Evolutionary conservation across 1,140 invertebrate genomes (phyloP).

Genomic region (Mya arenaria): DNA sequence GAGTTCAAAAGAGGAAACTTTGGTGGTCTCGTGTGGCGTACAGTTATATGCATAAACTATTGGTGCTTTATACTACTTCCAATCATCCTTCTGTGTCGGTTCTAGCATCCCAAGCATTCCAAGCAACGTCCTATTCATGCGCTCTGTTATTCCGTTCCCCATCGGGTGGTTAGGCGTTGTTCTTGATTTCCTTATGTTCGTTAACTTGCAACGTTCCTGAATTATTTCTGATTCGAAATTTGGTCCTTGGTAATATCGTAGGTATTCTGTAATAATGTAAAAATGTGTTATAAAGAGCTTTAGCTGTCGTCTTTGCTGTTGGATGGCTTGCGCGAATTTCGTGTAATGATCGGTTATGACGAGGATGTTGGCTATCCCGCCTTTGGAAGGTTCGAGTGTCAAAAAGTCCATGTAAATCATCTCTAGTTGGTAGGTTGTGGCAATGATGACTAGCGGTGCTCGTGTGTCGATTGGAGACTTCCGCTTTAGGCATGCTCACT

Average conservation of each 20-base stretch:
- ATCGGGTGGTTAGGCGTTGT: constrained; percentile 25
- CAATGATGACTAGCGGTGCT: constrained; percentile 19
- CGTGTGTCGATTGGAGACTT: constrained; percentile 11
- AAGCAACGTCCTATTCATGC: constrained; percentile 49
- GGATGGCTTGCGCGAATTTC: constrained; percentile 51
- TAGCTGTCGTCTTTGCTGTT: constrained; percentile 44
- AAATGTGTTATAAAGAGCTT: constrained; percentile 39
- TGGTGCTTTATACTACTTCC: constrained; percentile 43
- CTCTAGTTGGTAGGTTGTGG: constrained; percentile 43
- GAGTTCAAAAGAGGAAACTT: constrained; percentile 36
- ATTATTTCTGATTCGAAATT: constrained; percentile 54
- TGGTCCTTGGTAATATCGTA: constrained; percentile 18
- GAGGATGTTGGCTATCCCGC: constrained; percentile 35
- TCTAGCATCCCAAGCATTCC: constrained; percentile 53
- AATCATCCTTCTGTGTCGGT: constrained; percentile 44
- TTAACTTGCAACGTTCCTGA: constrained; percentile 37
- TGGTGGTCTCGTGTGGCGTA: constrained; percentile 54
- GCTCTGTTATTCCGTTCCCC: constrained; percentile 21
- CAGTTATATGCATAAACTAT: constrained; percentile 57
- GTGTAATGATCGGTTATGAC: constrained; percentile 56
- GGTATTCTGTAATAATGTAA: constrained; percentile 52
- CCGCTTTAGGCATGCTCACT: constrained; percentile 30
- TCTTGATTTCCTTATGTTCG: constrained; percentile 29
- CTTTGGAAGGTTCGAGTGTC: constrained; percentile 38
- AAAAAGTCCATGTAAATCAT: constrained; percentile 34